Base-by-base conservation (phyloP, 2,797 vertebrate genomes). In the Dryobates pubescens region DNA sequence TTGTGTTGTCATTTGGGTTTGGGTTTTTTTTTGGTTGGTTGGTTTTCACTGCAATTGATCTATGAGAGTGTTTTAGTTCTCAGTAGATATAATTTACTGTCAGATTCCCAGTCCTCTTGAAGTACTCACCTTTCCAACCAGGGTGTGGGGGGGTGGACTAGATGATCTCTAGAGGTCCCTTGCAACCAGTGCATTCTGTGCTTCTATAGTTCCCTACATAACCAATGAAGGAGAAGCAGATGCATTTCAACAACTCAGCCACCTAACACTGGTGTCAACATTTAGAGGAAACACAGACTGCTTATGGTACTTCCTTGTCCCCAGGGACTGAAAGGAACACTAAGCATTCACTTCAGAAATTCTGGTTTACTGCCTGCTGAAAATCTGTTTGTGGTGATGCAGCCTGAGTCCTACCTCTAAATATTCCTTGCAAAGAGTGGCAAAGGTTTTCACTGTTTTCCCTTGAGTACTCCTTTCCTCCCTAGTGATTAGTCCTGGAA, bases 301-400 rank as follows among this genome's bases (percentile, higher is more conserved):
- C 24, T 65, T 20, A 27, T 3, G 12, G 32, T 3, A 32, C 15
- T 18, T 4, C 27, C 36, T 65, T 62, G 6, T 5, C 18, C 13
- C 32, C 41, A 23, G 0, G 1, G 17, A 53, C 67, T 65, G 41
- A 38, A 38, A 38, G 38, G 38, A 38, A 38, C 38, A 59, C 9
- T 5, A 69, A 59, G 29, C 11, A 14, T 45, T 79, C 45, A 6
- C 41, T 63, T 88, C n/a, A 80, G 56, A 64, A 77, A 71, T 24
- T 43, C 15, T 58, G 38, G 38, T 38, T 38, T 38, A 38, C 38
- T 38, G 22, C 51, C 67, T 69, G 29, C 22, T 82, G 51, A 58
- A 76, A 49, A 72, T 26, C 10, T n/a, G 38, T 45, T 34, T 76
- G 58, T 0, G 5, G 8, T 63, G 38, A 67, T 0, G 1, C 4